Evolutionary conservation across 2,797 vertebrate species (phyloP), one percentile per base, ranked within the genome.

Genomic region (Yasuhikotakia modesta): DNA sequence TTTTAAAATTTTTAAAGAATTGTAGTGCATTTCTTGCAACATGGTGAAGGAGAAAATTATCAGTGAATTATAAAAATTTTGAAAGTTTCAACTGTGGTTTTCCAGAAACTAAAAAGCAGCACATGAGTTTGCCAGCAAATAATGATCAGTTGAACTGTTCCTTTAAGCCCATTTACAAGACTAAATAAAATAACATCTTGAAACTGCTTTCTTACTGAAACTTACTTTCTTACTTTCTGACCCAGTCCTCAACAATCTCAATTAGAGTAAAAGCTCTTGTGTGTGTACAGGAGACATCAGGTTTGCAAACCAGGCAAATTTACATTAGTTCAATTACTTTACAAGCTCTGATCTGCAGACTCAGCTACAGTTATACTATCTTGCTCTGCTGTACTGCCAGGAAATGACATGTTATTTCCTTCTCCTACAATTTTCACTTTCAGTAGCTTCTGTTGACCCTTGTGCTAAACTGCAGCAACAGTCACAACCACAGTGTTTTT

Each of bases 191-290:
- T 61, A 17, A 32, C 2, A 5, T 3, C 14, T 24, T 12, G 21
- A 22, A 66, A 16, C 24, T 52, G 19, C 65, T 8, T 24, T 63
- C 43, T 35, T 63, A 16, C 14, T 50, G n/a, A n/a, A n/a, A n/a
- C n/a, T 35, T 53, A 30, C 57, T 50, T 73, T 43, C 43, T 35
- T 53, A 30, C 57, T 50, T 73, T 43, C 43, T 63, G 57, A 30
- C 43, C 46, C 61, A 22, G 12, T 70, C 27, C 21, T 30, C 6
- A 53, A 53, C 27, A 22, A 70, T 70, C 21, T 73, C 82, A 79
- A 85, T 85, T 71, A 82, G 63, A 19, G 46, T 81, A 79, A 85
- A 82, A 82, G 81, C 83, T 63, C 24, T 65, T 61, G 27, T 48
- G 10, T 75, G 76, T 35, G 66, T 68, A 71, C 67, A 27, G 39